Evolutionary conservation across 2,113 vertebrate species (phyloP).

Genomic region (Eira barbara): DNA sequence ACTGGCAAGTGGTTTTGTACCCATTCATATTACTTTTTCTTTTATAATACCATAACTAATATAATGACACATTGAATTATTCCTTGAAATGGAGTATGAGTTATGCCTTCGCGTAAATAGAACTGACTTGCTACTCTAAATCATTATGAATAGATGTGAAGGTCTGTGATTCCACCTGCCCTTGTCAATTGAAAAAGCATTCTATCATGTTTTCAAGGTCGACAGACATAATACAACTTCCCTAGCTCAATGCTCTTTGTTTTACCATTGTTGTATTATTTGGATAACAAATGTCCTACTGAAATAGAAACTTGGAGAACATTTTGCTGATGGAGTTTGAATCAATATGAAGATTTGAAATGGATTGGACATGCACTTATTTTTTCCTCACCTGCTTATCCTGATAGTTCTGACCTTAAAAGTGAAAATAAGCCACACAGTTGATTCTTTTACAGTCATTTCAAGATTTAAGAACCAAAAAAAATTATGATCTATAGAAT

Average conservation of each 20-base stretch:
- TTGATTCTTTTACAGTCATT: neutral
- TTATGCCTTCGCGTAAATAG: neutral
- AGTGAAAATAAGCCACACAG: neutral
- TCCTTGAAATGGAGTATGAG: slow-evolving; percentile 11
- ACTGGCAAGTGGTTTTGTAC: neutral
- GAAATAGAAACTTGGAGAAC: neutral
- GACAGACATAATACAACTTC: neutral
- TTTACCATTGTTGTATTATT: slow-evolving; percentile 13
- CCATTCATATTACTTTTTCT: slow-evolving; percentile 9
- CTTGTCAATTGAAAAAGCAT: slow-evolving; percentile 12
- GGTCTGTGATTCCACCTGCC: neutral
- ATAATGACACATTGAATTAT: neutral
- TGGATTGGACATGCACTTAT: neutral
- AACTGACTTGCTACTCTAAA: neutral
- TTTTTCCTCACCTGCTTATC: neutral
- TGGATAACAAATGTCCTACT: neutral
- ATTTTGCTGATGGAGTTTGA: neutral
- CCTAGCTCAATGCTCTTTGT: neutral
- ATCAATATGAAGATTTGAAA: neutral
- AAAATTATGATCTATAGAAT: neutral
- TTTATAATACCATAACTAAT: slow-evolving; percentile 8
- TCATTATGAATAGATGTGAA: slow-evolving; percentile 9
- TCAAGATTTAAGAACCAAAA: neutral
- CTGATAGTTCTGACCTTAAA: neutral
- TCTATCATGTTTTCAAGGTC: neutral